Percentiles rank a stretch among this genome's conserved stretches.
phyloP scores from a whole-genome alignment of 92 coral and sea anemone species.

The Micromussa lordhowensis region DNA sequence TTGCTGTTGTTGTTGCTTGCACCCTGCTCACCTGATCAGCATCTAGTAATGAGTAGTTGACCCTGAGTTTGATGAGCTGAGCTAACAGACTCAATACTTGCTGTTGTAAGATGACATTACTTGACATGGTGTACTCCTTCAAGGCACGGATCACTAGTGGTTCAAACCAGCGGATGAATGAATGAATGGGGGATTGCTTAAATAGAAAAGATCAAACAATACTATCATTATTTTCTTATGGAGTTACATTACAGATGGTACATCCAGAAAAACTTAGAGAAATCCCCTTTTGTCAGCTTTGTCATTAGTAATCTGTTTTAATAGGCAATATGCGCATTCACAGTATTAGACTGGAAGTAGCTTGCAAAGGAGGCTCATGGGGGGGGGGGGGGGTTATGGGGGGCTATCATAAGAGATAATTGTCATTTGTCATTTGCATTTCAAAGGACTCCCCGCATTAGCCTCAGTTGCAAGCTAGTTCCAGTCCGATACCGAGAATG shows the following conservation, averaged over 20 bases:
- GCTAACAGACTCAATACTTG: conserved; percentile 94
- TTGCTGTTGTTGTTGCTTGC: not conserved
- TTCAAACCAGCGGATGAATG: conserved; percentile 97
- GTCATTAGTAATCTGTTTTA: not conserved
- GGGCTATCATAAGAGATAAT: too few species aligned
- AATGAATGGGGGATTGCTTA: conserved; percentile 96
- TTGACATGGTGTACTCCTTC: conserved; percentile 93
- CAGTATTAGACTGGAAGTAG: too few species aligned
- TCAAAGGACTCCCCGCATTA: too few species aligned
- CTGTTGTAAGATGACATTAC: conserved; percentile 79
- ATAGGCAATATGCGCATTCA: too few species aligned
- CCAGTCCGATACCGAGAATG: too few species aligned
- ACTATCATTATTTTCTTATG: too few species aligned
- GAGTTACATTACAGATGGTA: not conserved
- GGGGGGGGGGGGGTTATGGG: too few species aligned
- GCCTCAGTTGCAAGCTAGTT: too few species aligned
- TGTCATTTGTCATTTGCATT: too few species aligned
- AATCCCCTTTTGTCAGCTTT: not conserved
- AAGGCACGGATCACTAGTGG: conserved; percentile 95
- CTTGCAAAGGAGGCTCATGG: too few species aligned
- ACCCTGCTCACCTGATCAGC: conserved; percentile 85
- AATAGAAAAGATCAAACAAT: not conserved
- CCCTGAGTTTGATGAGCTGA: conserved; percentile 90
- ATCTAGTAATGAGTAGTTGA: conserved; percentile 94
- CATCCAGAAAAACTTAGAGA: not conserved